These are phyloP conservation scores for Xyrauchen texanus DNA, from an alignment of 2,113 vertebrate genomes.

Conservation along the genomic window DNA sequence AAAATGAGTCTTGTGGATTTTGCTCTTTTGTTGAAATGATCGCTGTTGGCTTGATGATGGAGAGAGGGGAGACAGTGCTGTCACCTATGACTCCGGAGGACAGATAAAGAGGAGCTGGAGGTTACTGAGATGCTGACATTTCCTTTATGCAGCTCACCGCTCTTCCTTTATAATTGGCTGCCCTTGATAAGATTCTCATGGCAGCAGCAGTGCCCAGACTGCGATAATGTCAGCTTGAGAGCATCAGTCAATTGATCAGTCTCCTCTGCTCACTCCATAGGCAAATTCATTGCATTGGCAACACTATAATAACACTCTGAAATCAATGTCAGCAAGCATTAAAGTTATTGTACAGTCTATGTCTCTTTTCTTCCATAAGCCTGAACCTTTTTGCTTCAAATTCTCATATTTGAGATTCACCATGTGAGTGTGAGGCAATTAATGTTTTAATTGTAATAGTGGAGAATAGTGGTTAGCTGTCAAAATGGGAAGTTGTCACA, in stretches of 20 bases:
- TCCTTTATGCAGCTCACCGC: slow-evolving; percentile 64
- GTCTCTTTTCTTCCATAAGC: no score
- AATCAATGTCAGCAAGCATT: not conserved
- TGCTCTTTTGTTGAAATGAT: not conserved
- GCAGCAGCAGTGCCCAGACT: slow-evolving; percentile 46
- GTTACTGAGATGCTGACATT: slow-evolving; percentile 77
- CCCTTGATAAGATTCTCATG: slow-evolving; percentile 73
- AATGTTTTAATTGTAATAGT: no score
- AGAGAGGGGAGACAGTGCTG: not conserved
- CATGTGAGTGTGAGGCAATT: no score
- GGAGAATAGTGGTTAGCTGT: no score
- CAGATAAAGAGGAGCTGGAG: slow-evolving; percentile 61
- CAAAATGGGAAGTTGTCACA: no score
- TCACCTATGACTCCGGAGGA: slow-evolving; percentile 37
- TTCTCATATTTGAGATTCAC: no score
- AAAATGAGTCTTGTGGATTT: not conserved
- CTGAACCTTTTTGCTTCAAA: no score
- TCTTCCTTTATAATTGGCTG: slow-evolving; percentile 72
- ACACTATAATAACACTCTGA: not conserved
- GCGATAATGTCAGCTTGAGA: slow-evolving; percentile 58
- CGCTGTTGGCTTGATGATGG: no score
- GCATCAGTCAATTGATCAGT: slow-evolving; percentile 45
- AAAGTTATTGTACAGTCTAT: no score
- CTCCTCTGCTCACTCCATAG: not conserved
- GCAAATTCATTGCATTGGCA: not conserved